phyloP scores from a whole-genome alignment of 2,113 vertebrate genomes.

The Lota lota region DNA sequence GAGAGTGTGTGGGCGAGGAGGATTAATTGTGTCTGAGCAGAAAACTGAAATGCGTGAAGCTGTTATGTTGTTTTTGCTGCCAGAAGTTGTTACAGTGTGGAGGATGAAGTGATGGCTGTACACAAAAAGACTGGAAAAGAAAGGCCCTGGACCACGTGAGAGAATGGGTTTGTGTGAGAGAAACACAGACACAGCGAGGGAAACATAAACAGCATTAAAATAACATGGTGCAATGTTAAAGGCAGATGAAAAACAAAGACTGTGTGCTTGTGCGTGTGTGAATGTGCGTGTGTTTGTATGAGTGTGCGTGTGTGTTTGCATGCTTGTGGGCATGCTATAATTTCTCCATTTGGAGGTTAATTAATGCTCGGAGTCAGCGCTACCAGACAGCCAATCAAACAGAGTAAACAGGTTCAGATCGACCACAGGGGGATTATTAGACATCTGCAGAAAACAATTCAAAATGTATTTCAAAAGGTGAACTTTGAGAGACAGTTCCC shows the following conservation, averaged over 20 bases:
- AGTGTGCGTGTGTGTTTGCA: slow-evolving; percentile 16
- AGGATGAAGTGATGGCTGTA: slow-evolving; percentile 50
- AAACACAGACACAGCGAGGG: not conserved
- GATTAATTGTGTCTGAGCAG: slow-evolving; percentile 57
- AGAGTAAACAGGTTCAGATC: slow-evolving; percentile 55
- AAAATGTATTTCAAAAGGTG: slow-evolving; percentile 63
- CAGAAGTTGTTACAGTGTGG: slow-evolving; percentile 62
- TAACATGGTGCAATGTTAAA: not conserved
- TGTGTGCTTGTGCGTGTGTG: slow-evolving; percentile 4
- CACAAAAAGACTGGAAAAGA: slow-evolving; percentile 54
- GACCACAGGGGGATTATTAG: slow-evolving; percentile 64
- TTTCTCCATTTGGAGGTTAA: slow-evolving; percentile 73
- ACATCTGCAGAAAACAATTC: slow-evolving; percentile 62
- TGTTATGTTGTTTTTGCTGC: slow-evolving; percentile 59
- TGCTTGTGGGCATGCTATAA: slow-evolving; percentile 44
- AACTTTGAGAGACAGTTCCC: slow-evolving; percentile 49
- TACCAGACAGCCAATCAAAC: slow-evolving; percentile 68
- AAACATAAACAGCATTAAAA: not conserved
- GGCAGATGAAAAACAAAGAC: slow-evolving; percentile 5
- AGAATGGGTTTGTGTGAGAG: not conserved
- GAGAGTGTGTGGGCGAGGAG: slow-evolving; percentile 34
- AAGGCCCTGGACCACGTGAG: not conserved
- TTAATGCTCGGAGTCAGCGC: slow-evolving; percentile 70
- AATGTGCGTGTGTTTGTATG: slow-evolving; percentile 9
- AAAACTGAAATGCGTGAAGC: slow-evolving; percentile 65